These are phyloP conservation scores for Drosophila gaucha DNA, from an alignment of 2,888 invertebrate genomes.

Conservation along the genomic window DNA sequence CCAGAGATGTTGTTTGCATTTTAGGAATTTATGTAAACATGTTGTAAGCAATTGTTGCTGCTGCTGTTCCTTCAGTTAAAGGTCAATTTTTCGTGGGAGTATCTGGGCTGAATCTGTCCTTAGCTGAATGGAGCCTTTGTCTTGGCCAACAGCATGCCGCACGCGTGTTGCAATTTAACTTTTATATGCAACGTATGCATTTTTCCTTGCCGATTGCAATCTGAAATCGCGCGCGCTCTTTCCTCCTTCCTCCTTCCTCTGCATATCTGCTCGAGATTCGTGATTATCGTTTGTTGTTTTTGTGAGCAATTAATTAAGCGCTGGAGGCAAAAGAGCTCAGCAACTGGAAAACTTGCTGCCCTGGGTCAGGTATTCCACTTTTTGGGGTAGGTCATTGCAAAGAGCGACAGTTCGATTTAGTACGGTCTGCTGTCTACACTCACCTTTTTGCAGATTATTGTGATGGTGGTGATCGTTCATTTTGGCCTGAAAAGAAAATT, in stretches of 20 bases:
- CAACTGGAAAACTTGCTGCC: slow-evolving; percentile 20
- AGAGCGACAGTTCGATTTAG: neutral
- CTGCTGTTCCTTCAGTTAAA: slow-evolving; percentile 66
- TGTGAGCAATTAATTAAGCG: slow-evolving; percentile 78
- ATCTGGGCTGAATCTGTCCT: slow-evolving; percentile 37
- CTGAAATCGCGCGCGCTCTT: slow-evolving; percentile 55
- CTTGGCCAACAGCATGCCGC: slow-evolving; percentile 64
- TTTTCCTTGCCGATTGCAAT: slow-evolving; percentile 57
- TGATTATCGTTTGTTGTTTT: slow-evolving; percentile 71
- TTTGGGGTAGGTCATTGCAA: slow-evolving; percentile 38
- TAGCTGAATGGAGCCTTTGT: slow-evolving; percentile 51
- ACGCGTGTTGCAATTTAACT: slow-evolving; percentile 76
- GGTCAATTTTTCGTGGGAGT: slow-evolving; percentile 80
- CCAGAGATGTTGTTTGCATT: slow-evolving; percentile 80
- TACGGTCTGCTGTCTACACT: slow-evolving; percentile 38
- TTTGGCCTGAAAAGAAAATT: slow-evolving; percentile 81
- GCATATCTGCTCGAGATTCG: slow-evolving; percentile 66
- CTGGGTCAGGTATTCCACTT: slow-evolving; percentile 38
- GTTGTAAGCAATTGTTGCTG: slow-evolving; percentile 68
- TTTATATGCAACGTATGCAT: slow-evolving; percentile 64
- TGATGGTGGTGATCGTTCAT: slow-evolving; percentile 85
- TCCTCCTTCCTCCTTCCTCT: neutral
- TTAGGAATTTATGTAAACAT: slow-evolving; percentile 83
- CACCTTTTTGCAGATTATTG: slow-evolving; percentile 85
- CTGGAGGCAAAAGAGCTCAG: slow-evolving; percentile 20